Conservation (phyloP, 1,140 invertebrate species). For the Drosophila navojoa region DNA sequence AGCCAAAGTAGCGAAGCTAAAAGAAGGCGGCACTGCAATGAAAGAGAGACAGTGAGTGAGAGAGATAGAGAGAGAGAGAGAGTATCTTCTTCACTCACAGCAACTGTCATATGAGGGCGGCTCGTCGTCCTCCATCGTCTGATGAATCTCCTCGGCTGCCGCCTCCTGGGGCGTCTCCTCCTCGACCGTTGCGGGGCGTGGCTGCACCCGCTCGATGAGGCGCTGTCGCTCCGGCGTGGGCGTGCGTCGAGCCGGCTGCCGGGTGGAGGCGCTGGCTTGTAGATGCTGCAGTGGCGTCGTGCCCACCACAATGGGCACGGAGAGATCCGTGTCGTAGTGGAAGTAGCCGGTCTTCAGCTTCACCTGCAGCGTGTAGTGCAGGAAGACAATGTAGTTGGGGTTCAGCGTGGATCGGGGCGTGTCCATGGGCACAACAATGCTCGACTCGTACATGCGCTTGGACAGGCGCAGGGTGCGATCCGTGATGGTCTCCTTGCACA, state of each 20-base stretch:
- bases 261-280: conserved; percentile 39
- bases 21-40: conserved; percentile 72
- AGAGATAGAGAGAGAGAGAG: not conserved
- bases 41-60: not conserved
- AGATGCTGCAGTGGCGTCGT: conserved; percentile 66
- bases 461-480: conserved; percentile 72
- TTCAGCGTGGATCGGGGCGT: conserved; percentile 77
- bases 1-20: conserved; percentile 74
- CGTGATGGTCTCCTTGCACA: conserved; percentile 61
- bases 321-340: conserved; percentile 79
- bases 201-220: conserved; percentile 65
- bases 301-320: conserved; percentile 70
- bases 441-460: conserved; percentile 72
- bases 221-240: conserved; percentile 65
- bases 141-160: conserved; percentile 41
- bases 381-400: conserved; percentile 78
- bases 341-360: conserved; percentile 76
- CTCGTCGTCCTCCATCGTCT: conserved; percentile 66
- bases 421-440: conserved; percentile 69
- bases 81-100: conserved; percentile 48
- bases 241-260: conserved; percentile 50
- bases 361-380: conserved; percentile 76
- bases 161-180: conserved; percentile 52
- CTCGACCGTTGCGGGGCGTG: conserved; percentile 42
- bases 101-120: conserved; percentile 80